Conservation (phyloP, 1,140 invertebrate genomes). For the Brachionus angularis region DNA sequence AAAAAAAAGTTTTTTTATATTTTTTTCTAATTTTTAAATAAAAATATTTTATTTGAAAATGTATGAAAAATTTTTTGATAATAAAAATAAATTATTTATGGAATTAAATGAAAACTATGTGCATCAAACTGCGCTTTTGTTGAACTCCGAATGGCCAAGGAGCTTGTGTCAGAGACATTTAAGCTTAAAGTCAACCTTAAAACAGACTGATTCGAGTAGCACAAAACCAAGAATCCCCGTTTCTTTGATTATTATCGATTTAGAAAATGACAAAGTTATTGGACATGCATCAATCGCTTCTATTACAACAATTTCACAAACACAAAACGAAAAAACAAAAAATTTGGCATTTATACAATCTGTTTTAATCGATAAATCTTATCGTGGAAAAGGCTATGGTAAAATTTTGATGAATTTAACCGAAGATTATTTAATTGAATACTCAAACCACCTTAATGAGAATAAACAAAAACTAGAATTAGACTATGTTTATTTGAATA, state of each 20-base stretch:
- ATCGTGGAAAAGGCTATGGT: background rate
- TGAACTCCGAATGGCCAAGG: conserved; percentile 35
- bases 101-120: conserved; percentile 15
- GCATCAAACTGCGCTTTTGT: conserved; percentile 9
- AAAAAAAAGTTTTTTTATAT: background rate
- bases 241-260: conserved; percentile 1
- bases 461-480: background rate
- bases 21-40: conserved; percentile 15
- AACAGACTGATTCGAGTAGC: background rate
- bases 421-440: conserved; percentile 21
- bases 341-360: conserved; percentile 35
- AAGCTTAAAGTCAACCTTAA: background rate
- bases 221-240: conserved; percentile 6
- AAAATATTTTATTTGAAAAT: conserved; percentile 37
- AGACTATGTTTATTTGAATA: conserved; percentile 39
- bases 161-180: conserved; percentile 14
- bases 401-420: conserved; percentile 4
- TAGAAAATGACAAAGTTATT: conserved; percentile 5
- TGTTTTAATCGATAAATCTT: conserved; percentile 8
- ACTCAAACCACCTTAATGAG: background rate
- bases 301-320: background rate
- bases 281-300: conserved; percentile 9
- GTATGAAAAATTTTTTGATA: conserved; percentile 6
- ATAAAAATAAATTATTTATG: background rate
- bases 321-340: background rate